Conservation (phyloP, 2,113 vertebrate species). For the Engystomops pustulosus region DNA sequence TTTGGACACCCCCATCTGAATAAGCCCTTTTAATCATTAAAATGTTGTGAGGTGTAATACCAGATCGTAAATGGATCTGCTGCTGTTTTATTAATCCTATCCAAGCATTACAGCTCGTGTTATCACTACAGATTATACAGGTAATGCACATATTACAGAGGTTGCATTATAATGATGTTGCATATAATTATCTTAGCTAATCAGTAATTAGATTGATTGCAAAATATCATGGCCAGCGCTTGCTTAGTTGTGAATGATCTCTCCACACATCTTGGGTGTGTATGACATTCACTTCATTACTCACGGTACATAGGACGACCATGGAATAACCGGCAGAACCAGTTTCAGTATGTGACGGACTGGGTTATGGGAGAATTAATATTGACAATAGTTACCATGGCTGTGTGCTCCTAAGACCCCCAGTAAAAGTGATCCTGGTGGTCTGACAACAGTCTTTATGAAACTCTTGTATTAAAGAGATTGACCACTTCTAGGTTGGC, state of each 20-base stretch:
- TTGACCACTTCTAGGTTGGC: too few relatives aligned
- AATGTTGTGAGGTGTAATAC: too few relatives aligned
- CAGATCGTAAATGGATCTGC: background rate
- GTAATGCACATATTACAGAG: background rate
- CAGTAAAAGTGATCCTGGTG: too few relatives aligned
- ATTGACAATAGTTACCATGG: too few relatives aligned
- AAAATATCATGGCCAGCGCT: background rate
- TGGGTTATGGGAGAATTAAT: background rate
- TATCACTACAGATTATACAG: background rate
- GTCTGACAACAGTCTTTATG: too few relatives aligned
- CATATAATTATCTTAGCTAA: background rate
- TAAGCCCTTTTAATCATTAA: too few relatives aligned
- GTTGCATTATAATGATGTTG: background rate
- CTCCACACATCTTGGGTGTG: constrained; percentile 1
- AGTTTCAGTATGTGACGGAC: background rate
- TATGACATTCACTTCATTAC: constrained; percentile 2
- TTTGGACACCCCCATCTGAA: too few relatives aligned
- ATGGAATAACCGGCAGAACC: background rate
- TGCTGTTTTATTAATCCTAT: background rate
- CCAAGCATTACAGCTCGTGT: background rate
- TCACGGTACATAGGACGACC: background rate
- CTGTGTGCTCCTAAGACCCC: too few relatives aligned
- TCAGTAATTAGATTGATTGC: background rate
- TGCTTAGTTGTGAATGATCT: background rate
- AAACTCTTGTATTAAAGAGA: too few relatives aligned